These are phyloP conservation scores for Papilio protenor DNA, from an alignment of 2,888 invertebrate species.

Conservation along the genomic window DNA sequence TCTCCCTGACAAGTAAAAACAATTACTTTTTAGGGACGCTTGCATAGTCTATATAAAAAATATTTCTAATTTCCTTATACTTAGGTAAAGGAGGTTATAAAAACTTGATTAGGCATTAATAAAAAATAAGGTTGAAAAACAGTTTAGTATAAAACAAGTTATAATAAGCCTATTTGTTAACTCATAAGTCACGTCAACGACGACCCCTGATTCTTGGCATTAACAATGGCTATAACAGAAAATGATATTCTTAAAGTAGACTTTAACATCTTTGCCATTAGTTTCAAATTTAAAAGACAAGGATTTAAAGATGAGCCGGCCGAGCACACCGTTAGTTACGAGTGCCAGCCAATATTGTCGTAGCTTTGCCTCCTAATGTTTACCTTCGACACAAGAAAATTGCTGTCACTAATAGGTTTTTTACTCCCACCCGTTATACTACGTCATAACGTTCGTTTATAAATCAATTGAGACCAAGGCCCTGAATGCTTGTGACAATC, in stretches of 20 bases:
- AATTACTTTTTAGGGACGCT: too few species aligned
- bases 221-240: conserved; percentile 57
- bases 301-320: conserved; percentile 48
- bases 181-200: conserved; percentile 71
- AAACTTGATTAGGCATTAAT: background rate
- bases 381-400: conserved; percentile 58
- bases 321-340: conserved; percentile 74
- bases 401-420: conserved; percentile 40
- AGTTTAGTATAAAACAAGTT: conserved; percentile 59
- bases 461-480: conserved; percentile 35
- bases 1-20: too few species aligned
- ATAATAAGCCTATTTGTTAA: conserved; percentile 54
- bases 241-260: conserved; percentile 49
- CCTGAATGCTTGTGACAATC: conserved; percentile 4
- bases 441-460: conserved; percentile 26
- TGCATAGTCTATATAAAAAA: too few species aligned
- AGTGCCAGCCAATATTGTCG: conserved; percentile 72
- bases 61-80: background rate
- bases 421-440: conserved; percentile 26
- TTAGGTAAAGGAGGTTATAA: background rate
- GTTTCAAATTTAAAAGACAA: conserved; percentile 49
- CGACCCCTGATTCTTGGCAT: conserved; percentile 63
- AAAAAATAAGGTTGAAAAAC: conserved; percentile 33
- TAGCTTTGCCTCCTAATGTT: conserved; percentile 58
- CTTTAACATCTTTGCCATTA: conserved; percentile 52